phyloP scores from a whole-genome alignment of 1,140 invertebrate genomes.

The Drosophila melanogaster region Release_6_plus_ISO1_MT NT_033779.5:22110001-22110500 shows the following conservation, averaged over 20 bases:
- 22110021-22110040: conserved; percentile 91
- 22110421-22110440: too few species aligned
- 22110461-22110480: too few species aligned
- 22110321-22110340: conserved; percentile 84
- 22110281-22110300: conserved; percentile 84
- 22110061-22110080: conserved; percentile 86
- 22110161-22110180: conserved; percentile 86
- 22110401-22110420: too few species aligned
- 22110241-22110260: conserved; percentile 75
- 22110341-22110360: conserved; percentile 5
- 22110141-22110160: conserved; percentile 86
- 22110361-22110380: too few species aligned
- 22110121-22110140: conserved; percentile 86
- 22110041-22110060: conserved; percentile 87
- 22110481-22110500: too few species aligned
- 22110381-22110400: too few species aligned
- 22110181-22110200: conserved; percentile 73
- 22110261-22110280: conserved; percentile 85
- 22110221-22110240: conserved; percentile 72
- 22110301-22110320: conserved; percentile 85
- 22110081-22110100: conserved; percentile 90
- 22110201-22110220: conserved; percentile 54
- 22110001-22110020: conserved; percentile 88
- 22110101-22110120: conserved; percentile 84
- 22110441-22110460: too few species aligned